These are phyloP conservation scores for Cryptomyrus ogoouensis DNA, from an alignment of 2,113 vertebrate genomes.

Conservation along the genomic window DNA sequence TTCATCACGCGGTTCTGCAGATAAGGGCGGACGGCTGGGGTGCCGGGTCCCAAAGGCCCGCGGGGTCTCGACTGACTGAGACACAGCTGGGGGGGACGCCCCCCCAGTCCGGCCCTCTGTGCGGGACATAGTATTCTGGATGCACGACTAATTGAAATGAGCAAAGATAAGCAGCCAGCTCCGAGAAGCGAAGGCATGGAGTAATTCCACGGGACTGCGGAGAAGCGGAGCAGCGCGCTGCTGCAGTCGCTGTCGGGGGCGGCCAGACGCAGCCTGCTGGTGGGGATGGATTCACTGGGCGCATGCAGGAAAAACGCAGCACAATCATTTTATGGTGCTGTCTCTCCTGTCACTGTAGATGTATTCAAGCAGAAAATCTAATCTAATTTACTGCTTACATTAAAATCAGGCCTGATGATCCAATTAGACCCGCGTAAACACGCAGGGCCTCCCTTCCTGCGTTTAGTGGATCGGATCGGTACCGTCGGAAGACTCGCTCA, in stretches of 20 bases:
- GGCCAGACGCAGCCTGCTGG: neutral
- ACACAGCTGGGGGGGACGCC: neutral
- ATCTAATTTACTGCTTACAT: constrained; percentile 6
- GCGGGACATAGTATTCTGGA: neutral
- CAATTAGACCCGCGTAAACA: neutral
- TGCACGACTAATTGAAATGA: neutral
- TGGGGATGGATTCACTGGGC: neutral
- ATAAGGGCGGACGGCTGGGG: neutral
- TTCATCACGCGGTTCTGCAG: neutral
- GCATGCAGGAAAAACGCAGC: neutral
- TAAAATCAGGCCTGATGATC: constrained; percentile 12
- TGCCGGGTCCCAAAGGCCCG: neutral
- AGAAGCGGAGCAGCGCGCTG: neutral
- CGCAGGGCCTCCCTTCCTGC: neutral
- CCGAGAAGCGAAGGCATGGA: neutral
- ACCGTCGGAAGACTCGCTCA: neutral
- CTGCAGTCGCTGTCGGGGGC: neutral
- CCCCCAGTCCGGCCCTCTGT: neutral
- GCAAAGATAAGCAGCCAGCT: neutral
- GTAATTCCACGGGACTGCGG: neutral
- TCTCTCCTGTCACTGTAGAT: neutral
- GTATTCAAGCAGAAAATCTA: constrained; percentile 8
- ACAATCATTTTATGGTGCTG: neutral
- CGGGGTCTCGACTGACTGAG: neutral
- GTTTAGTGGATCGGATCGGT: neutral